Conservation (phyloP, 2,797 vertebrate genomes). For the Xenopus petersii region DNA sequence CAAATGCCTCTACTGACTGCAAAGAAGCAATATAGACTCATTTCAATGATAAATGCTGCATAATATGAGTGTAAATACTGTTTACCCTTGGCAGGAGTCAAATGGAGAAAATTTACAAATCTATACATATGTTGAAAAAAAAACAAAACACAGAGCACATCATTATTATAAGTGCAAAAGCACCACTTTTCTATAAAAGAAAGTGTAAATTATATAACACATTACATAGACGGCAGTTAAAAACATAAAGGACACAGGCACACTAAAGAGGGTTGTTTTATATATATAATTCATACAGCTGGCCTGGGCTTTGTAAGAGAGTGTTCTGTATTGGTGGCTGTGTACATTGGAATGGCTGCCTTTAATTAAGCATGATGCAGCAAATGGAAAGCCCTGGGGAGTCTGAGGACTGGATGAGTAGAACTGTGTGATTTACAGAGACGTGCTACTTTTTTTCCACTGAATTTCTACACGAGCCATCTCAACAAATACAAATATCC, state of each 20-base stretch:
- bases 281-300: slow-evolving; percentile 23
- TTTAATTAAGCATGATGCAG: slow-evolving; percentile 39
- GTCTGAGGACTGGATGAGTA: slow-evolving; percentile 7
- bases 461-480: background rate
- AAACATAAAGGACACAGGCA: background rate
- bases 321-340: slow-evolving; percentile 11
- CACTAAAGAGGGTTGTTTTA: background rate
- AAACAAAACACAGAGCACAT: background rate
- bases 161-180: background rate
- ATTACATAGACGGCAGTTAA: background rate
- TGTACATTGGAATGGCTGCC: slow-evolving; percentile 15
- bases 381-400: slow-evolving; percentile 25
- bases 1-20: background rate
- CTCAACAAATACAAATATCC: background rate
- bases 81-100: background rate
- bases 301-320: background rate
- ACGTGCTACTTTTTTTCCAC: background rate
- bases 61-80: background rate
- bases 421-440: background rate
- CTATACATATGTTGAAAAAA: background rate
- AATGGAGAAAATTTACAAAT: background rate
- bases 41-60: background rate
- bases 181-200: background rate
- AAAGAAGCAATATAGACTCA: background rate
- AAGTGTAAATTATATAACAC: background rate